Conservation (phyloP, 1,140 invertebrate genomes). For the Drosophila serrata region DNA sequence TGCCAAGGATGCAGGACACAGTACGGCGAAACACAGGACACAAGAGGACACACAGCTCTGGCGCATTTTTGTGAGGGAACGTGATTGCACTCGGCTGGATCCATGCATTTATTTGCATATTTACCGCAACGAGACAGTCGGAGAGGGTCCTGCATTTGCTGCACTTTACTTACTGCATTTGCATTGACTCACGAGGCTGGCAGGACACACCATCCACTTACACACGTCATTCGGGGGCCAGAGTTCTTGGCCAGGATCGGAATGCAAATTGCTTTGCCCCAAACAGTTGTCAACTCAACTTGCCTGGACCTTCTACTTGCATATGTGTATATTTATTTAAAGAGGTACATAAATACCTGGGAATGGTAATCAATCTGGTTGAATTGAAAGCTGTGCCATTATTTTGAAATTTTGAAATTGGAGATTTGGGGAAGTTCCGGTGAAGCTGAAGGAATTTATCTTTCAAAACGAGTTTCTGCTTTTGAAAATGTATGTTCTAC, state of each 20-base stretch:
- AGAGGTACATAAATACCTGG: conserved; percentile 9
- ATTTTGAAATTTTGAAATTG: conserved; percentile 12
- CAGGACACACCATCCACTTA: conserved; percentile 18
- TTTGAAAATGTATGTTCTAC: no score
- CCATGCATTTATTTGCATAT: conserved; percentile 77
- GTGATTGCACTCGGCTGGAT: conserved; percentile 60
- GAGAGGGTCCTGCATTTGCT: conserved; percentile 27
- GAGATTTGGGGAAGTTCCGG: neutral
- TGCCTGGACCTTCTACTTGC: neutral
- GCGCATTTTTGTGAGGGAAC: conserved; percentile 45
- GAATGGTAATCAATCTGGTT: conserved; percentile 32
- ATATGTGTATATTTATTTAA: conserved; percentile 1
- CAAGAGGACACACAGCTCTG: conserved; percentile 18
- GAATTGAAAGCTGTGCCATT: conserved; percentile 28
- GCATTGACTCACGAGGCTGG: conserved; percentile 33
- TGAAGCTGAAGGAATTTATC: neutral
- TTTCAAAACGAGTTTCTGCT: neutral
- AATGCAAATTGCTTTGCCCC: conserved; percentile 59
- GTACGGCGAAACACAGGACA: neutral
- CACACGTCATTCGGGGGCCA: conserved; percentile 30
- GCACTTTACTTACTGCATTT: conserved; percentile 45
- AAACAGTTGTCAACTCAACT: conserved; percentile 49
- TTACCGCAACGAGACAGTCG: conserved; percentile 47
- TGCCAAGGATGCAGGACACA: conserved; percentile 47
- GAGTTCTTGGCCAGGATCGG: conserved; percentile 7